Conservation (phyloP, 2,888 invertebrate species). For the Microplitis deprimator region DNA sequence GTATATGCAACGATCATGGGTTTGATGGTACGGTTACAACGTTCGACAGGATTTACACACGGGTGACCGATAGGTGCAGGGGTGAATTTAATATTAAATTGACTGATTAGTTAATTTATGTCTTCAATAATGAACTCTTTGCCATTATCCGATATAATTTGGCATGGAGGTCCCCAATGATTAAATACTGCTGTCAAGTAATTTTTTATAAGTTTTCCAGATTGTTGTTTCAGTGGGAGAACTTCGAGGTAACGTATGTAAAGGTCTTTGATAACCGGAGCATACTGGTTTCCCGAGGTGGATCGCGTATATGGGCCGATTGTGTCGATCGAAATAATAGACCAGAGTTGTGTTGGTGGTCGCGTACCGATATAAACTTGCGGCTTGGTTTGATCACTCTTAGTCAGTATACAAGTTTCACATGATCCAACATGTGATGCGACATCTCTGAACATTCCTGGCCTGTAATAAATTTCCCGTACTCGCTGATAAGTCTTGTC, state of each 20-base stretch:
- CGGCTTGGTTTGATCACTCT: constrained; percentile 37
- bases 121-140: constrained; percentile 14
- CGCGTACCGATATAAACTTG: constrained; percentile 19
- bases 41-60: not conserved
- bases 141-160: constrained; percentile 4
- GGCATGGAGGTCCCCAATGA: constrained; percentile 25
- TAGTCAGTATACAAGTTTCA: constrained; percentile 32
- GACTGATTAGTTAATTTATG: not conserved
- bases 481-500: constrained; percentile 40
- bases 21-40: constrained; percentile 39
- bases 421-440: constrained; percentile 31
- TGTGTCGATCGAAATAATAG: constrained; percentile 34
- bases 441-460: constrained; percentile 35
- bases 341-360: constrained; percentile 34
- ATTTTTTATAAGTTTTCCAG: constrained; percentile 18
- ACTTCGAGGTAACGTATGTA: constrained; percentile 39
- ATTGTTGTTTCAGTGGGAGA: constrained; percentile 24
- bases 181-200: not conserved
- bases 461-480: constrained; percentile 26
- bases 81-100: constrained; percentile 23
- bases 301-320: constrained; percentile 28
- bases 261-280: constrained; percentile 34
- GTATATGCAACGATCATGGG: constrained; percentile 38
- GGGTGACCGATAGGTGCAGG: not conserved
- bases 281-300: constrained; percentile 35